Conservation (phyloP, 2,888 invertebrate species). For the Callinectes sapidus region DNA sequence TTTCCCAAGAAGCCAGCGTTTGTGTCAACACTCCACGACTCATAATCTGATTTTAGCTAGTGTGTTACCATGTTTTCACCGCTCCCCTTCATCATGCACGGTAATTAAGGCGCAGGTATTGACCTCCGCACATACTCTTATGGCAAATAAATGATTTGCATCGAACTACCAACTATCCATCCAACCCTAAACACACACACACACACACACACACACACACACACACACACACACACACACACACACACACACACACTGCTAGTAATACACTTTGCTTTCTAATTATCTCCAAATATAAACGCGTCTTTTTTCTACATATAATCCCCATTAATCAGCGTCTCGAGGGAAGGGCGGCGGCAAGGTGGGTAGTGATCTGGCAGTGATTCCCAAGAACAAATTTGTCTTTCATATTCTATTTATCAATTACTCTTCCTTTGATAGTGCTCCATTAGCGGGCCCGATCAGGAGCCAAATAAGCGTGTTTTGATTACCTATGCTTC, state of each 20-base stretch:
- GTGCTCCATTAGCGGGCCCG: background rate
- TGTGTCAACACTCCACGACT: background rate
- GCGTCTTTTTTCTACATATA: background rate
- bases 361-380: background rate
- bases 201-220: conserved; percentile 33
- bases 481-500: background rate
- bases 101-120: background rate
- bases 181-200: background rate
- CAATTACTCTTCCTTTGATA: conserved; percentile 13
- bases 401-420: conserved; percentile 24
- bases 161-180: background rate
- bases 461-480: background rate
- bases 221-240: conserved; percentile 37
- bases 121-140: background rate
- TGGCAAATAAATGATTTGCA: background rate
- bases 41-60: background rate
- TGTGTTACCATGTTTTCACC: background rate
- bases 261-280: background rate
- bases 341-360: background rate
- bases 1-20: background rate
- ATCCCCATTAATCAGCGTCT: conserved; percentile 10
- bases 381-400: background rate
- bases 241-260: too few species aligned
- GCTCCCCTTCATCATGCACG: background rate
- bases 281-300: conserved; percentile 13